Base-by-base conservation (phyloP, 2,797 vertebrate genomes). In the Hypotaenidia okinawae region DNA sequence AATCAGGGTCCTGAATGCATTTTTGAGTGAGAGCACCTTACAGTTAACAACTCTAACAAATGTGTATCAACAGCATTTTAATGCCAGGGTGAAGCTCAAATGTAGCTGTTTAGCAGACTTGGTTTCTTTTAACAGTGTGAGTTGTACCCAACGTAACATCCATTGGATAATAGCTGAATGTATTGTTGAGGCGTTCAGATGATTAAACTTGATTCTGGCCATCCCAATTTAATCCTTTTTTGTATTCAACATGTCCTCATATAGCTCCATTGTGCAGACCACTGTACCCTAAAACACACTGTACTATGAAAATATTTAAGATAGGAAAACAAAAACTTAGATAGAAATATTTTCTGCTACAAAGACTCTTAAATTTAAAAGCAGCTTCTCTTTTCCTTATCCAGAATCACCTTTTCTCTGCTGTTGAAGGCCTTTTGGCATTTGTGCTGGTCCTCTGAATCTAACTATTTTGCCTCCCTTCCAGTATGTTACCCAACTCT, bases 401-500 rank as follows among this genome's bases (percentile, higher is more conserved):
- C 25, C 54, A 62, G 33, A 74, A 78, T 91, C 89, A 94, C 89
- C 91, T 94, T 84, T 87, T 87, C 45, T 84, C 33, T 88, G 88
- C 80, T 78, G 10, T 68, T 94, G 70, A 89, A 95, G 89, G 93
- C 54, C 95, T 96, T 94, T 93, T 54, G 66, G 28, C 52, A 49
- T 51, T 68, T 89, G 21, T 94, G 78, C 95, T 74, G 89, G 57
- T 81, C 92, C 87, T 91, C 91, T 41, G 49, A 91, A 93, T 97
- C 93, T 80, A 92, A 90, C 85, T 95, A 85, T 96, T 97, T 96
- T 93, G 80, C 93, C 88, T 97, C 66, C 76, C 93, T 93, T 87
- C 94, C 72, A 83, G 73, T 84, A 92, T 92, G 91, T 96, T 97
- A 97, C 95, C 95, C 97, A 97, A 96, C 95, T 96, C 92, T 95